Percentiles rank a stretch among this genome's conserved stretches.
phyloP scores from a whole-genome alignment of 2,113 vertebrate genomes.

The Nothocercus nigrocapillus region DNA sequence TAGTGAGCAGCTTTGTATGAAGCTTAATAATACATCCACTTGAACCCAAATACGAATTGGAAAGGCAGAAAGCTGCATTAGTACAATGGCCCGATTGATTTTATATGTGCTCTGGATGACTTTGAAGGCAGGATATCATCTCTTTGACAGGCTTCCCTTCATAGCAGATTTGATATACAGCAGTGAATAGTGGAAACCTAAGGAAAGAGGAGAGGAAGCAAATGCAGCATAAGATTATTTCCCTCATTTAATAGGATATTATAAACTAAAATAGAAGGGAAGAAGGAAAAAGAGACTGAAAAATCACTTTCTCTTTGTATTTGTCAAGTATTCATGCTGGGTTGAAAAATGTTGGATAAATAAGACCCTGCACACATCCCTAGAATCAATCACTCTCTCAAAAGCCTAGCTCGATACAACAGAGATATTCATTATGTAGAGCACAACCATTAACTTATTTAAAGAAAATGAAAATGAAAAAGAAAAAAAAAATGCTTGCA shows the following conservation, averaged over 20 bases:
- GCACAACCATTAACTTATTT: not conserved
- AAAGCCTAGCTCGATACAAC: not conserved
- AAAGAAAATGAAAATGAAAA: not conserved
- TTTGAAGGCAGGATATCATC: constrained; percentile 87
- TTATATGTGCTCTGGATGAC: constrained; percentile 87
- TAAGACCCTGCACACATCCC: not conserved
- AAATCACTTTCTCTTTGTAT: not conserved
- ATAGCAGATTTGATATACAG: constrained; percentile 89
- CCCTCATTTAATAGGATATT: no score
- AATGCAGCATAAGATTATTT: accelerated
- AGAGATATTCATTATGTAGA: constrained; percentile 8
- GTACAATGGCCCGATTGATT: not conserved
- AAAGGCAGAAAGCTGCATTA: constrained; percentile 20
- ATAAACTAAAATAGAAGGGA: not conserved
- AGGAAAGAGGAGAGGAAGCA: not conserved
- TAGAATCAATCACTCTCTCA: not conserved
- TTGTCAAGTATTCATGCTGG: not conserved
- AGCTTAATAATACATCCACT: constrained; percentile 7
- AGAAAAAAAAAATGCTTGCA: not conserved
- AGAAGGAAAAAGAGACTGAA: not conserved
- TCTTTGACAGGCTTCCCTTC: constrained; percentile 83
- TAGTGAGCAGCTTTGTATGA: not conserved
- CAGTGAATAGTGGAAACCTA: constrained; percentile 88
- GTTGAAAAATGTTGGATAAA: not conserved
- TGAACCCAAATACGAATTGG: not conserved